Percentiles rank a stretch among this genome's conserved stretches.
Evolutionary conservation across 2,113 vertebrate genomes (phyloP).

Genomic region (Grammomys surdaster): DNA sequence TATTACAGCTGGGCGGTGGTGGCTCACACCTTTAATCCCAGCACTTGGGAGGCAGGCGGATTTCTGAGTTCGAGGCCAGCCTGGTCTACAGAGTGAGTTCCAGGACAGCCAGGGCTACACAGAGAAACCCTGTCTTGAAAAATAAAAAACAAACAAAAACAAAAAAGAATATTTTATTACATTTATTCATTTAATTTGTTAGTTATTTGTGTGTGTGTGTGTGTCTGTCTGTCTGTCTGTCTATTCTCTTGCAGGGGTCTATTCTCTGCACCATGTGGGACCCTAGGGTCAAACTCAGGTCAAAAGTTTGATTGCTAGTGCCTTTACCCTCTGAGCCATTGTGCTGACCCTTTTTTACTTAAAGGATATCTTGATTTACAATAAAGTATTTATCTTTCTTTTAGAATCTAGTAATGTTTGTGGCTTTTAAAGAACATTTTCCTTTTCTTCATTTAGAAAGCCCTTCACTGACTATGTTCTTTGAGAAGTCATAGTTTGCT

Average conservation of each 20-base stretch:
- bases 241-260: not conserved
- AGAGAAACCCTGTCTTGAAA: no score
- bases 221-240: not conserved
- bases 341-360: not conserved
- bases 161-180: not conserved
- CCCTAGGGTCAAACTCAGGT: not conserved
- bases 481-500: not conserved
- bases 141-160: no score
- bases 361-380: not conserved
- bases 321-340: not conserved
- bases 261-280: not conserved
- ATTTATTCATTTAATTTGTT: not conserved
- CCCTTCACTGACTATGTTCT: not conserved
- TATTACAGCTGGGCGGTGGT: not conserved
- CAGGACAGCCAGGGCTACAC: no score
- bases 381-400: not conserved
- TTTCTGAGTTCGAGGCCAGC: no score
- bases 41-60: no score
- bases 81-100: no score
- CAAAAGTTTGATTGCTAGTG: not conserved
- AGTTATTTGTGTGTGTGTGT: not conserved
- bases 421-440: slow-evolving; percentile 20
- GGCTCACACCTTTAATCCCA: no score
- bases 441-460: slow-evolving; percentile 10
- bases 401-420: slow-evolving; percentile 19